Conservation (phyloP, 2,888 invertebrate species). For the Melanotus villosus region DNA sequence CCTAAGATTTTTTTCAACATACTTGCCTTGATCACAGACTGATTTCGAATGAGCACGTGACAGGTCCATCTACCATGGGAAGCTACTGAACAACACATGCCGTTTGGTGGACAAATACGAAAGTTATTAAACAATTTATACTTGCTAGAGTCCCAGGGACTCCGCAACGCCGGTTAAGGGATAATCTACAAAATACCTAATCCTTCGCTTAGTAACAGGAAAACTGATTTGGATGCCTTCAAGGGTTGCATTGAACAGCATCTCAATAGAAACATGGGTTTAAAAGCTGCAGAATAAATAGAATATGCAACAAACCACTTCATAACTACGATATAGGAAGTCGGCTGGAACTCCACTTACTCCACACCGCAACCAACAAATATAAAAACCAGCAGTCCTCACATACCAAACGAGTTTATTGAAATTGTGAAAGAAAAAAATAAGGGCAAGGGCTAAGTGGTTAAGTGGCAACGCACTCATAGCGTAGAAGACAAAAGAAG, state of each 20-base stretch:
- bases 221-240: neutral
- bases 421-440: slow-evolving; percentile 22
- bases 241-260: neutral
- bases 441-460: too few relatives aligned
- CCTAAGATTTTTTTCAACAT: too few relatives aligned
- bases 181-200: too few relatives aligned
- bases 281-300: slow-evolving; percentile 5
- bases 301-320: slow-evolving; percentile 8
- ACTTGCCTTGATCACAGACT: too few relatives aligned
- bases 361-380: slow-evolving; percentile 3
- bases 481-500: slow-evolving; percentile 12
- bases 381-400: slow-evolving; percentile 3
- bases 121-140: too few relatives aligned
- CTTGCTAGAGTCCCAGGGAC: too few relatives aligned
- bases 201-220: neutral
- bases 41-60: too few relatives aligned
- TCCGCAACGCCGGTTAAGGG: too few relatives aligned
- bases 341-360: neutral
- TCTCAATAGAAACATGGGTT: slow-evolving; percentile 2
- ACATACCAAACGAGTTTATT: slow-evolving; percentile 3
- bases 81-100: too few relatives aligned
- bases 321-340: neutral
- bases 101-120: too few relatives aligned
- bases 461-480: slow-evolving; percentile 6
- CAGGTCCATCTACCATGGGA: too few relatives aligned